Percentiles rank a stretch among this genome's conserved stretches.
These are phyloP conservation scores for Pseudomyrmex dendroicus DNA, from an alignment of 1,140 invertebrate species.

Conservation along the genomic window DNA sequence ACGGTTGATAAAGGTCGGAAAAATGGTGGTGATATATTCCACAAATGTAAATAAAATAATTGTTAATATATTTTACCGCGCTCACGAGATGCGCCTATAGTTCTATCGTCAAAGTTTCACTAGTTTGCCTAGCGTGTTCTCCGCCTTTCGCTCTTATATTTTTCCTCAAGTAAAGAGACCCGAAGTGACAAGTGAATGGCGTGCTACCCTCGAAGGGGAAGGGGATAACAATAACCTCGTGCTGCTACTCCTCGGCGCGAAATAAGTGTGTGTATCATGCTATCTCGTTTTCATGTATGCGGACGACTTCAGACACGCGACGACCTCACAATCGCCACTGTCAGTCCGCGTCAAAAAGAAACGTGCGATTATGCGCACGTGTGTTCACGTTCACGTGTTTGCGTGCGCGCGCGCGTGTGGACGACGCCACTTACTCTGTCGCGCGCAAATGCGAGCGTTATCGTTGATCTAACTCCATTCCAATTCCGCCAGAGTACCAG, in stretches of 20 bases:
- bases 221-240: conserved; percentile 63
- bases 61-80: background rate
- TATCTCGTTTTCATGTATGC: conserved; percentile 50
- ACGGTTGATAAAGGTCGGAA: no score
- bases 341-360: conserved; percentile 47
- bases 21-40: no score
- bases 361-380: conserved; percentile 48
- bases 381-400: background rate
- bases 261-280: conserved; percentile 62
- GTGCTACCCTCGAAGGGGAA: conserved; percentile 38
- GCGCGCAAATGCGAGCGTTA: conserved; percentile 54
- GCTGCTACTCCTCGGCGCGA: conserved; percentile 32
- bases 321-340: conserved; percentile 51
- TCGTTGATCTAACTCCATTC: conserved; percentile 72
- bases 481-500: conserved; percentile 65
- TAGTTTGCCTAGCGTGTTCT: conserved; percentile 11
- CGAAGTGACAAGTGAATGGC: conserved; percentile 70
- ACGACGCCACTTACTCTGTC: conserved; percentile 56
- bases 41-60: conserved; percentile 13
- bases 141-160: conserved; percentile 54
- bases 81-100: background rate
- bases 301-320: conserved; percentile 56
- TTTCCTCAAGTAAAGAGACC: conserved; percentile 28
- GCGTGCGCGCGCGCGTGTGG: background rate
- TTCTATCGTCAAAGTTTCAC: conserved; percentile 30